Conservation (phyloP, 2,113 vertebrate species). For the Strigops habroptila region DNA sequence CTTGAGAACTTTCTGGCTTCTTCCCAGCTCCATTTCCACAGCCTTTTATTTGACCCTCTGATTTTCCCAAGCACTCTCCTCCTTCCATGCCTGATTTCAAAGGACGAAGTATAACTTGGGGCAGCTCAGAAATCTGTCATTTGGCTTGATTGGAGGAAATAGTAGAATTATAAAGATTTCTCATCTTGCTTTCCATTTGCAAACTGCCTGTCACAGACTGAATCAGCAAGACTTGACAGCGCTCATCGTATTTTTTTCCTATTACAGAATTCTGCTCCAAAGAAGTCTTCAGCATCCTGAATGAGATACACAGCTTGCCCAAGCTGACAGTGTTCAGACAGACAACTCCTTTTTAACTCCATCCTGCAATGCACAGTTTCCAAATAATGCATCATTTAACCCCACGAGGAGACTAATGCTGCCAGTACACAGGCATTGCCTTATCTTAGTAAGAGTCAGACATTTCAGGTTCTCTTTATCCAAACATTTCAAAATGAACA, state of each 20-base stretch:
- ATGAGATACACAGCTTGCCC: background rate
- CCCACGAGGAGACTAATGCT: background rate
- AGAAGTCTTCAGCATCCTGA: background rate
- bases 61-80: background rate
- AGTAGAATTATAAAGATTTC: background rate
- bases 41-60: background rate
- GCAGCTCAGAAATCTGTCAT: background rate
- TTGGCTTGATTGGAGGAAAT: background rate
- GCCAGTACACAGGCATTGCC: background rate
- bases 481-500: background rate
- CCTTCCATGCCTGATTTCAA: background rate
- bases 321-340: background rate
- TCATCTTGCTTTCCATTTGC: background rate
- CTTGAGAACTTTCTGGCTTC: background rate
- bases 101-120: background rate
- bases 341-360: background rate
- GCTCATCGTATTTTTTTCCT: background rate
- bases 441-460: background rate
- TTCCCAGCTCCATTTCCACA: background rate
- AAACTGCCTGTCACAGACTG: background rate
- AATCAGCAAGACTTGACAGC: slow-evolving; percentile 16
- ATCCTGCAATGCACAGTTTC: background rate
- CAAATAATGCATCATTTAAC: background rate
- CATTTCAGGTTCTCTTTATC: background rate
- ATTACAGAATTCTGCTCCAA: background rate